These are phyloP conservation scores for Ciconia nigra DNA, from an alignment of 2,797 vertebrate species.

Conservation along the genomic window DNA sequence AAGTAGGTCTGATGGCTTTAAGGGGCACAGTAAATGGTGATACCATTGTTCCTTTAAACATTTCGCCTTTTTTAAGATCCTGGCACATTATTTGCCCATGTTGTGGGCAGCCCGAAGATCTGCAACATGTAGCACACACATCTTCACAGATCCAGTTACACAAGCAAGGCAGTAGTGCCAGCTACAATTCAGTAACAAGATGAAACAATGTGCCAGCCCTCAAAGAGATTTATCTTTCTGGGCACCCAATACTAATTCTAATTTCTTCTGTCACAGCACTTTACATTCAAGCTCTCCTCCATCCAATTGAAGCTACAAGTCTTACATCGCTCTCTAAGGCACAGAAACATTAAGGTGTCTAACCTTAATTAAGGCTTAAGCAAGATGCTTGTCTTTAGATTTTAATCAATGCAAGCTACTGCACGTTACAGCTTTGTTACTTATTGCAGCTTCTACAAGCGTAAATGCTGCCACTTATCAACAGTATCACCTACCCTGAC, in stretches of 20 bases:
- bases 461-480: background rate
- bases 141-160: background rate
- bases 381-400: background rate
- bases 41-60: background rate
- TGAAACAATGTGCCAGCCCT: background rate
- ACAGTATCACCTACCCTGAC: conserved; percentile 82
- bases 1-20: background rate
- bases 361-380: conserved; percentile 20
- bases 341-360: background rate
- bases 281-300: background rate
- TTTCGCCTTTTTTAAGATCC: background rate
- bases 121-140: background rate
- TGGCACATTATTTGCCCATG: background rate
- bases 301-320: background rate
- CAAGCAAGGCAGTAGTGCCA: background rate
- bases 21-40: background rate
- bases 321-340: background rate
- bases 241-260: background rate
- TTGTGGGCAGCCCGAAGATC: background rate
- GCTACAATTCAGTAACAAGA: background rate
- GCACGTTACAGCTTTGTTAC: background rate
- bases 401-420: conserved; percentile 10
- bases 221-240: background rate
- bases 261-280: background rate
- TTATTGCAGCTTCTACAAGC: background rate